Base-by-base conservation (phyloP, 2,888 invertebrate genomes). In the Idaea aversata region DNA sequence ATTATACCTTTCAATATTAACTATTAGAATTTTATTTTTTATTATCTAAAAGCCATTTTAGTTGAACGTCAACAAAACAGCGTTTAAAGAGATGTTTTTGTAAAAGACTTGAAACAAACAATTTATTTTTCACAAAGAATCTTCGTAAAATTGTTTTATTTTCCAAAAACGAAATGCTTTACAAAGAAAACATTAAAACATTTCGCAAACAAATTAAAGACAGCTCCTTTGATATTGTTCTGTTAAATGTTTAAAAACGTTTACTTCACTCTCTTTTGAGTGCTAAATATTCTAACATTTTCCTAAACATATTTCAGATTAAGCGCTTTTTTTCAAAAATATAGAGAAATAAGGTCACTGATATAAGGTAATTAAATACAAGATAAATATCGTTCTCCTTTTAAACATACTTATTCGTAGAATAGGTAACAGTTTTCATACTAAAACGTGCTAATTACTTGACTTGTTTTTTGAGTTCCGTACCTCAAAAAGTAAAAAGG, bases 21-120 rank as follows among this genome's bases (percentile, higher is more conserved):
- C 36, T 10, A 4, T 5, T 25, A 25, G 25, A 25, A 25, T 25
- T 2, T 25, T 88, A 86, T 87, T 87, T 86, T 25, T 25, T 25
- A 25, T 47, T 13, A 7, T 10, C 47, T 47, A 7, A 47, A 10
- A 5, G 13, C 7, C 7, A 10, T 47, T 7, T 47, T 47, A 47
- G 47, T 47, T 47, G 13, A 47, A 47, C 7, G 13, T 7, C 10
- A 64, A 65, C 25, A 59, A 35, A 64, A 63, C 10, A 47, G 25
- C n/a, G 47, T 15, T 61, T 47, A 47, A 25, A 64, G n/a, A 36
- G 7, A 35, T 61, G 34, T 61, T 62, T 62, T 59, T 58, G 57
- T 15, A 64, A 64, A 63, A 34, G 34, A 34, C 59, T 61, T 60
- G 25, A 62, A 64, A 62, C 60, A 62, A 65, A 69, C 67, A 68